Base-by-base conservation (phyloP, 2,888 invertebrate species). In the Cyclophora albipunctata region DNA sequence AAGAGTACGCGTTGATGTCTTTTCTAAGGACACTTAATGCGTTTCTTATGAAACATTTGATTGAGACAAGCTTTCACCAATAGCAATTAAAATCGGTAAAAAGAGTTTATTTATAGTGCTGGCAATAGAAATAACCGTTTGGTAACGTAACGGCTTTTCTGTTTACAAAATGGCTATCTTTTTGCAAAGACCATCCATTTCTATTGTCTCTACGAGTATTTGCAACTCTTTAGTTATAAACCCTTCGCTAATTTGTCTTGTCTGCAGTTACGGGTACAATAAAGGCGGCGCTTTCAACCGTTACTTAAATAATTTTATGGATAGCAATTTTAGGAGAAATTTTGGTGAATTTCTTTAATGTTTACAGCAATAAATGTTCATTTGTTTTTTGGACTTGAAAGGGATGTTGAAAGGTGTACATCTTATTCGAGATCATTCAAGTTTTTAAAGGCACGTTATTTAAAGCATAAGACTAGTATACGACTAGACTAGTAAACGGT, bases 151-250 rank as follows among this genome's bases (percentile, higher is more conserved):
- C 75, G 72, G 76, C 70, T 64, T 64, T 64, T 45, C 20, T 20
- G 20, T 20, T 20, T 20, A 20, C 20, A 20, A 20, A 20, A 20
- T 20, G 20, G 20, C 37, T 5, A 5, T 37, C 37, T 37, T 37
- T 37, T 37, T 37, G 37, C 37, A 37, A 4, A 37, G 37, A 5
- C 37, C 37, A 2, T 5, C 2, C 37, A 37, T 37, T 62, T 64
- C 64, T 64, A 60, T 76, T 71, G 63, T 66, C 64, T 59, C 52
- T 58, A 64, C 78, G 57, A 62, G 72, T 71, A 68, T 75, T 78
- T 69, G 76, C 76, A 79, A 77, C 78, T 78, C 77, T 75, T 78
- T 78, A 74, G 71, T 37, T 48, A 54, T 68, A 56, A 79, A 75
- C 71, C 73, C 68, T 75, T 71, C 65, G 66, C 67, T 70, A 63